A percentile compares a stretch with the other conserved stretches of the same genome.
Conservation (phyloP, 2,888 invertebrate genomes). For the Tipula lateralis region DNA sequence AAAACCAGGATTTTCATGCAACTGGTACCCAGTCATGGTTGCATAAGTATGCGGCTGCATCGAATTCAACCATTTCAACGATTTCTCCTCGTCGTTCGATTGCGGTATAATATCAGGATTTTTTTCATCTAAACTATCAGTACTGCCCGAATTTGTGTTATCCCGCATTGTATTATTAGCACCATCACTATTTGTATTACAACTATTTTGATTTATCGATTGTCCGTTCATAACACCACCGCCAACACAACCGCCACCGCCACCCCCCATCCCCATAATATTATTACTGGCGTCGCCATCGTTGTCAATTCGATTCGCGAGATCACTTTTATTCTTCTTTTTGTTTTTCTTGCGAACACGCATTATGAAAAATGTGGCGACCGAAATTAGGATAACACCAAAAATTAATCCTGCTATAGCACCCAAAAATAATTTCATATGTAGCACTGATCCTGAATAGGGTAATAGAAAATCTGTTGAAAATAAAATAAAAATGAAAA, state of each 20-base stretch:
- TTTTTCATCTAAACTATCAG: slow-evolving; percentile 48
- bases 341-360: neutral
- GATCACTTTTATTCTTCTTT: slow-evolving; percentile 3
- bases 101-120: slow-evolving; percentile 40
- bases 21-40: neutral
- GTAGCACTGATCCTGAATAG: slow-evolving; percentile 30
- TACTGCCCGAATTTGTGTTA: slow-evolving; percentile 39
- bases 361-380: slow-evolving; percentile 27
- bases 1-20: neutral
- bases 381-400: slow-evolving; percentile 30
- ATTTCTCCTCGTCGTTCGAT: neutral
- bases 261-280: neutral
- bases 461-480: slow-evolving; percentile 31
- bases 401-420: slow-evolving; percentile 30
- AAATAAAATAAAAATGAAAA: slow-evolving; percentile 25
- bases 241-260: neutral
- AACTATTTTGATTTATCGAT: neutral
- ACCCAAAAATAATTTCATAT: slow-evolving; percentile 32
- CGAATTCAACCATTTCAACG: neutral
- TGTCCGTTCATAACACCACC: neutral
- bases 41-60: neutral
- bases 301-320: neutral
- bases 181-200: slow-evolving; percentile 27
- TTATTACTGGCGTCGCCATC: neutral
- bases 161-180: neutral